Conservation (phyloP, 2,113 vertebrate genomes). For the Ardeotis arabs region DNA sequence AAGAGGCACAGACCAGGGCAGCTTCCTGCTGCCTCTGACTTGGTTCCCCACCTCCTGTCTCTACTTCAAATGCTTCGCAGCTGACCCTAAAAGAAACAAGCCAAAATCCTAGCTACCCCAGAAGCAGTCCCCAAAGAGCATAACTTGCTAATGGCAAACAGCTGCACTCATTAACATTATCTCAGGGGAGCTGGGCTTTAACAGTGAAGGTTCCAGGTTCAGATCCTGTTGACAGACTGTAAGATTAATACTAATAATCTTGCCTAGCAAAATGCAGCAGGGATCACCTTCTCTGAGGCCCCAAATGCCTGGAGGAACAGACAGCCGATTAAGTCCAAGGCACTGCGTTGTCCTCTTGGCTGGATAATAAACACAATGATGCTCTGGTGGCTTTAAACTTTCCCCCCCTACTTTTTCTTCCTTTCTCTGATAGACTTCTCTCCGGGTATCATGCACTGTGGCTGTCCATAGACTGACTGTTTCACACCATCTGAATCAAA, state of each 20-base stretch:
- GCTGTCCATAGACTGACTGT: neutral
- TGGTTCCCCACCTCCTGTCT: neutral
- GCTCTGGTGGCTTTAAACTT: neutral
- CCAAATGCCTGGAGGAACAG: neutral
- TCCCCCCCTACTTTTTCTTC: neutral
- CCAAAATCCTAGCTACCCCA: constrained; percentile 10
- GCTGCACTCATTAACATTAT: neutral
- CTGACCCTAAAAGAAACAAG: constrained; percentile 11
- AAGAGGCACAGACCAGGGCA: fast-evolving
- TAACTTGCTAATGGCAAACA: constrained; percentile 34
- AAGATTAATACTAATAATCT: constrained; percentile 36
- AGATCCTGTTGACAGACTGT: constrained; percentile 2
- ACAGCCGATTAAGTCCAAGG: neutral
- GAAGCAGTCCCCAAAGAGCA: neutral
- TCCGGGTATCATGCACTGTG: neutral
- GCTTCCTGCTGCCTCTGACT: neutral
- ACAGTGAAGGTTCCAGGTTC: neutral
- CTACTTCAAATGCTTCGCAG: neutral
- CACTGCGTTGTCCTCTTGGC: neutral
- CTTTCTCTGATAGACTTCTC: neutral
- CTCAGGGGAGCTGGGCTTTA: neutral
- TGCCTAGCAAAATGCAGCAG: neutral
- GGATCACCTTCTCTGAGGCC: neutral
- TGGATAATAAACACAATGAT: neutral
- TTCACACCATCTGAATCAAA: neutral